Conservation (phyloP, 2,888 invertebrate species). For the Folsomia manolachei region DNA sequence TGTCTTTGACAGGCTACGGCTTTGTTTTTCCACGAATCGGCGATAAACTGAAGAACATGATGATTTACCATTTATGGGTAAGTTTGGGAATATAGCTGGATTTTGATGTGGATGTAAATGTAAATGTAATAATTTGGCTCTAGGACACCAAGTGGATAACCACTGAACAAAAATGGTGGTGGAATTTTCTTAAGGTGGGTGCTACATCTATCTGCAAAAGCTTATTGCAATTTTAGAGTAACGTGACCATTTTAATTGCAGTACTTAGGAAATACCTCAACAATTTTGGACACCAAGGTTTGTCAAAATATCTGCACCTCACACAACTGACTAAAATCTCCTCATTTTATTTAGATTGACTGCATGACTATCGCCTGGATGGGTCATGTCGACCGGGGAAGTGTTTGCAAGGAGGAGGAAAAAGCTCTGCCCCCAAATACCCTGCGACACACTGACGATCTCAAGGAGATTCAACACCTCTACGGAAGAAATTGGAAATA, state of each 20-base stretch:
- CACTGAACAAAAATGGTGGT: not conserved
- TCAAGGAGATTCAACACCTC: not conserved
- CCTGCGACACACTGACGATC: not conserved
- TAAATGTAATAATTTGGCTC: no score
- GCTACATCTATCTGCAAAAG: no score
- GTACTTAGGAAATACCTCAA: conserved; percentile 6
- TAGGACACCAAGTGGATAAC: not conserved
- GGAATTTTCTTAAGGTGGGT: no score
- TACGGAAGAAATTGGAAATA: conserved; percentile 6
- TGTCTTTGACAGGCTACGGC: not conserved
- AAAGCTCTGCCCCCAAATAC: not conserved
- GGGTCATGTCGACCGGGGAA: not conserved
- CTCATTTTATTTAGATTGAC: conserved; percentile 8
- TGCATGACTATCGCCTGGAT: conserved; percentile 15
- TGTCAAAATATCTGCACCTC: not conserved
- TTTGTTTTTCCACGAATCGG: conserved; percentile 4
- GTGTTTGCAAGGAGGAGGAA: not conserved
- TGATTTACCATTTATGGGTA: conserved; percentile 3
- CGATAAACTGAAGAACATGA: not conserved
- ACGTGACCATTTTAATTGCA: no score
- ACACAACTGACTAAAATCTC: not conserved
- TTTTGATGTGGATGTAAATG: no score
- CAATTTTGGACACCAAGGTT: conserved; percentile 1
- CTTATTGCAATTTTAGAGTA: no score
- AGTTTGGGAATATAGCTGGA: no score